Base-by-base conservation (phyloP, 1,140 invertebrate species). In the Pectinophora gossypiella region DNA sequence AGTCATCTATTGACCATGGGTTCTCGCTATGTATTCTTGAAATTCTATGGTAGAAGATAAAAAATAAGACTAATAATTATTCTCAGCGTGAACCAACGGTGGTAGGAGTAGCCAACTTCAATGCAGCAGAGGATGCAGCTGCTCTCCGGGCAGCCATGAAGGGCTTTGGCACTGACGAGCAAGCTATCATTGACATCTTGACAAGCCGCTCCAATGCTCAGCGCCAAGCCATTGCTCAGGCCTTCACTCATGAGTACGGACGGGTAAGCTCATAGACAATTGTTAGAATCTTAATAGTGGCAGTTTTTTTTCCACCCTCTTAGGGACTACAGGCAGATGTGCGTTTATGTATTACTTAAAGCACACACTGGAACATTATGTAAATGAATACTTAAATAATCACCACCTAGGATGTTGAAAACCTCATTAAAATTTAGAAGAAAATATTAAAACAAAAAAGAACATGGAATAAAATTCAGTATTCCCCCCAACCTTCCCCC, bases 201-300 rank as follows among this genome's bases (percentile, higher is more conserved):
- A 90, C 91, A 1, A 83, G 90, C 15, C 85, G 94, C 23, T 90
- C 90, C 19, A 93, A 92, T 65, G 69, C 63, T 0, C 94, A 95
- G 73, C 85, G 95, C 4, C 91, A 92, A 63, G 85, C 92, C 48
- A 94, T 96, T 35, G 77, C 89, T 1, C 76, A 89, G 15, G 88
- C 89, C 1, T 96, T 94, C 74, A 93, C 93, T 46, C 87, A 90
- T 20, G 93, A 95, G 81, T 95, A 93, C 86, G 94, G 94, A 51
- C 91, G 93, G 86, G 93, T 94, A 72, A 81, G 73, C 59, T 47
- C 21, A 21, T 27, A 27, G 23, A 5, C 23, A 27, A 27, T n/a
- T 27, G 23, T 12, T 27, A 27, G 23, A 27, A 12, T 6, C 23
- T 27, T 12, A n/a, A 27, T 27, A 27, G 5, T 27, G 23, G 23